These are phyloP conservation scores for Eolophus roseicapilla DNA, from an alignment of 2,113 vertebrate genomes.

Conservation along the genomic window DNA sequence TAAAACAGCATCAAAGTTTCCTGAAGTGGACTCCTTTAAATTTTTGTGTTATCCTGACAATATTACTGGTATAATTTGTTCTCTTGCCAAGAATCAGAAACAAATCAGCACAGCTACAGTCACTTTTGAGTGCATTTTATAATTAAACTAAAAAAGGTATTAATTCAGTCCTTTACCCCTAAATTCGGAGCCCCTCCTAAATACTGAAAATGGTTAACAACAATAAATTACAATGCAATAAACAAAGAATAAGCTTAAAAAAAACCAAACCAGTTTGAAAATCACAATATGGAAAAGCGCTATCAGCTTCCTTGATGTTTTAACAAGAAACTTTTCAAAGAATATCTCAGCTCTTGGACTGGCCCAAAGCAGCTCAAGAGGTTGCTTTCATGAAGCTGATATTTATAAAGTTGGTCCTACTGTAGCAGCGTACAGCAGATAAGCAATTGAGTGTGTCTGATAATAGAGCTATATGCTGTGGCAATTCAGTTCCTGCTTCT, in stretches of 20 bases:
- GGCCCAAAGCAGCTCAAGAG: conserved; percentile 59
- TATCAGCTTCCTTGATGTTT: conserved; percentile 50
- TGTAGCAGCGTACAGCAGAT: conserved; percentile 54
- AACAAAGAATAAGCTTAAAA: background rate
- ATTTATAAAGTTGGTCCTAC: conserved; percentile 63
- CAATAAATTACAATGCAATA: background rate
- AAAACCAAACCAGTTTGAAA: background rate
- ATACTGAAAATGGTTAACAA: background rate
- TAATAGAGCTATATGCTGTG: conserved; percentile 46
- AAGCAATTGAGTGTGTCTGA: conserved; percentile 62
- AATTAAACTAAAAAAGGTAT: background rate
- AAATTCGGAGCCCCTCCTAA: background rate
- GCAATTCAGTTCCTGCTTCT: conserved; percentile 61
- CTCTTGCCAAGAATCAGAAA: background rate
- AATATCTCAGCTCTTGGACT: conserved; percentile 57
- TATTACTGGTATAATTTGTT: background rate
- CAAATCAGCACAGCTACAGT: background rate
- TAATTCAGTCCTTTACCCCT: background rate
- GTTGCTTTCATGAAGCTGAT: conserved; percentile 55
- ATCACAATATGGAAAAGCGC: background rate
- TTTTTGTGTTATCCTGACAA: background rate
- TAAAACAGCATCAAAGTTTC: background rate
- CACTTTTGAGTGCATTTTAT: background rate
- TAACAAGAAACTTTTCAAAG: conserved; percentile 61
- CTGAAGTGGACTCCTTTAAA: background rate